Percentiles rank a stretch among this genome's conserved stretches.
These are phyloP conservation scores for Drosophila kohkoa DNA, from an alignment of 1,140 invertebrate genomes.

Conservation along the genomic window DNA sequence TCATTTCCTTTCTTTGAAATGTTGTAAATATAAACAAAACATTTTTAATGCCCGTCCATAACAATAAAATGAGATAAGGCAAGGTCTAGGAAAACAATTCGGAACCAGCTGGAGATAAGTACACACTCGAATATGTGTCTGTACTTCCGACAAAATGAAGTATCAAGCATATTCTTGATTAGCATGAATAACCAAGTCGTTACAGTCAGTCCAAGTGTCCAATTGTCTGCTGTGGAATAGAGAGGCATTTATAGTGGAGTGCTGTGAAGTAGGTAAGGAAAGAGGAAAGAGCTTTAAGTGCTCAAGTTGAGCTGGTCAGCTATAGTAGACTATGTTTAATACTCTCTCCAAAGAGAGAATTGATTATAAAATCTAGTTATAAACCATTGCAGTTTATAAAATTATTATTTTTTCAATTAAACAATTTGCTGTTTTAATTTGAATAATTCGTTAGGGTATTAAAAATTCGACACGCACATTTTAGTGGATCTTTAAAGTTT, in stretches of 20 bases:
- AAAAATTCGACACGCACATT: neutral
- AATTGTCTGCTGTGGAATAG: neutral
- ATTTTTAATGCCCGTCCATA: too few relatives aligned
- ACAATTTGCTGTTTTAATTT: neutral
- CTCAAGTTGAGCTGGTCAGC: neutral
- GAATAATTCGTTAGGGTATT: neutral
- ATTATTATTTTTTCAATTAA: neutral
- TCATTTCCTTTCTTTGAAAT: neutral
- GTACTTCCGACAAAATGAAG: neutral
- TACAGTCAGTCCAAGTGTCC: slow-evolving; percentile 2
- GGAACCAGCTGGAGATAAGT: slow-evolving; percentile 7
- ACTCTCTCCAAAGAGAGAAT: neutral
- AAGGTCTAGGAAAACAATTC: neutral
- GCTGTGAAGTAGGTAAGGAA: slow-evolving; percentile 1
- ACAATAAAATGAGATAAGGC: neutral
- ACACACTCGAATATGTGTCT: neutral
- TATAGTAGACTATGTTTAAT: neutral
- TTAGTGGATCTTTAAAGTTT: neutral
- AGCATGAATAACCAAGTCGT: slow-evolving; percentile 5
- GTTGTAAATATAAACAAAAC: neutral
- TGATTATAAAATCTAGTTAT: too few relatives aligned
- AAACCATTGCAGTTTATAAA: too few relatives aligned
- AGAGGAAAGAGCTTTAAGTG: neutral
- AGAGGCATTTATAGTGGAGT: neutral
- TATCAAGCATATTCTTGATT: neutral